A percentile compares a stretch with the other conserved stretches of the same genome.
phyloP scores from a whole-genome alignment of 2,113 vertebrate species.

The Octodon degus region DNA sequence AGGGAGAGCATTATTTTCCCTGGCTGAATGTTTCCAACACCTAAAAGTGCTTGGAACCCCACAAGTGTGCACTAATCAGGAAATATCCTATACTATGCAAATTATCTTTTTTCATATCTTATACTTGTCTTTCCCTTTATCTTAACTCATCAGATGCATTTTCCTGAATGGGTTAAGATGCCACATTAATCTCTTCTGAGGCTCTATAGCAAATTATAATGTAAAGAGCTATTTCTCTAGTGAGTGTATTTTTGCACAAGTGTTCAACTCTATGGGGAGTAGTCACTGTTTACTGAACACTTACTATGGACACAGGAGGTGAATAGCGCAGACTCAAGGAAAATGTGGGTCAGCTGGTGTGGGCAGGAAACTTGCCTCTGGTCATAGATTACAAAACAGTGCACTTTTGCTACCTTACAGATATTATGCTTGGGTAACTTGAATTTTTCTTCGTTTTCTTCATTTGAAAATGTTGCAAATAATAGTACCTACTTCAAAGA shows the following conservation, averaged over 20 bases:
- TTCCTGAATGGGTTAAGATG: conserved; percentile 1
- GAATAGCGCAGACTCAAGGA: too few relatives aligned
- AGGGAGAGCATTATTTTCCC: neutral
- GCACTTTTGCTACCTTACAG: neutral
- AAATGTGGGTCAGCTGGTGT: too few relatives aligned
- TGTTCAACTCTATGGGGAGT: neutral
- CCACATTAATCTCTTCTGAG: conserved; percentile 1
- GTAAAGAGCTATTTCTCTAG: neutral
- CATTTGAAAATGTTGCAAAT: neutral
- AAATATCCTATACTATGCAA: neutral
- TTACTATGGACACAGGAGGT: neutral
- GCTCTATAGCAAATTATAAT: neutral
- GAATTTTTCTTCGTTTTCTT: neutral
- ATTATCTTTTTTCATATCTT: neutral
- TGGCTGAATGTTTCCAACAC: neutral
- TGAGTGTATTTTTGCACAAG: neutral
- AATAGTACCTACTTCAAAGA: neutral
- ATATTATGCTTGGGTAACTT: neutral
- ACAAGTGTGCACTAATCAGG: neutral
- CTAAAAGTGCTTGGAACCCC: neutral
- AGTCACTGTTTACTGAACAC: neutral
- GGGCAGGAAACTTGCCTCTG: neutral
- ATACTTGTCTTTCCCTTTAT: neutral
- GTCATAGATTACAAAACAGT: neutral
- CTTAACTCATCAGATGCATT: neutral